Percentiles rank a stretch among this genome's conserved stretches.
These are phyloP conservation scores for Drosophila equinoxialis DNA, from an alignment of 1,140 invertebrate genomes.

Conservation along the genomic window DNA sequence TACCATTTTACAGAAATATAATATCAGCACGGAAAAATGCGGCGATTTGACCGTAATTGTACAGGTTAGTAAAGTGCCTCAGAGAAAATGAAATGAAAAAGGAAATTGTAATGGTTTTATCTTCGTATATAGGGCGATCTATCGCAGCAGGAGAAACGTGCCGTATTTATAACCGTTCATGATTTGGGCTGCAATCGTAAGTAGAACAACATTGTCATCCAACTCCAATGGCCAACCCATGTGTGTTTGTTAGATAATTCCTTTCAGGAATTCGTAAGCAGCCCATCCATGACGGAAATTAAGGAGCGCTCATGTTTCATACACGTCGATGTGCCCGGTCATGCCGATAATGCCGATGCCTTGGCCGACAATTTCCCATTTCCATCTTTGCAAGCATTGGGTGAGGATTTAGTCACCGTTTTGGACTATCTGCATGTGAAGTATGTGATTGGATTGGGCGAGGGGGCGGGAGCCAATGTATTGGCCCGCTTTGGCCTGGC, in stretches of 20 bases:
- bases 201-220: conserved; percentile 79
- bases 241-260: conserved; percentile 85
- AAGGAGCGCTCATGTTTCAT: conserved; percentile 94
- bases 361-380: conserved; percentile 89
- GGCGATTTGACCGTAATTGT: conserved; percentile 88
- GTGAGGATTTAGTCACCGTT: conserved; percentile 92
- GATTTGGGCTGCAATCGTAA: conserved; percentile 95
- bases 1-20: conserved; percentile 86
- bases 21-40: conserved; percentile 88
- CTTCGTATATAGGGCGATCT: conserved; percentile 87
- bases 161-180: conserved; percentile 94
- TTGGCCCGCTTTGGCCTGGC: conserved; percentile 92
- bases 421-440: conserved; percentile 91
- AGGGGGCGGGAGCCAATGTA: conserved; percentile 95
- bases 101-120: not conserved
- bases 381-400: conserved; percentile 91
- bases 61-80: conserved; percentile 84
- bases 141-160: conserved; percentile 89
- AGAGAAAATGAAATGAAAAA: not conserved
- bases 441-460: conserved; percentile 92
- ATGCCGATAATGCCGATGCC: conserved; percentile 91
- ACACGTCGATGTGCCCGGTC: conserved; percentile 94
- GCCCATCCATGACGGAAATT: conserved; percentile 92
- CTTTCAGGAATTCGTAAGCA: conserved; percentile 90
- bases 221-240: no score